Base-by-base conservation (phyloP, 2,797 vertebrate species). In the Capromys pilorides region DNA sequence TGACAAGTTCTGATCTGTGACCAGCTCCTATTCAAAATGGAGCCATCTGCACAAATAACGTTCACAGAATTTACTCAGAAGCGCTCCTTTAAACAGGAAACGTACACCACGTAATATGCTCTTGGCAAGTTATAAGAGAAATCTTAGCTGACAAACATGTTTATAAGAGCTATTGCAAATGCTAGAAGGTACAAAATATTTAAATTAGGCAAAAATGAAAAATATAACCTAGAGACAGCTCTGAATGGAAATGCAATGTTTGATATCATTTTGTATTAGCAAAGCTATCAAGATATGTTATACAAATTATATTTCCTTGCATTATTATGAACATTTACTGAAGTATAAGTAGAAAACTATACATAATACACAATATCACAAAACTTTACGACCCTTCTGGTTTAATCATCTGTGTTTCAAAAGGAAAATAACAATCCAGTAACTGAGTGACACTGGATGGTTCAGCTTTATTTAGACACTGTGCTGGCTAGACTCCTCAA, bases 1-100 rank as follows among this genome's bases (percentile, higher is more conserved):
- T 96, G 97, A 92, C 69, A 67, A 92, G 41, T 83, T 94, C 84
- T 86, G 86, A 96, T 96, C 95, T 92, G 67, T 95, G 94, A 96
- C 85, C 89, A 94, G 94, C 89, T 96, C 95, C 39, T 96, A 86
- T 97, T 97, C 96, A 97, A 97, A 96, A 96, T 95, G 95, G 89
- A 97, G 75, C 91, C 93, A 92, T 95, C 95, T 96, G 90, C 95
- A 97, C 93, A 95, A 96, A 97, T 96, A 95, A 82, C 49, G 91
- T 89, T 82, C 80, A 96, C 41, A 94, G 75, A 94, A 95, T 96
- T 95, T 95, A 91, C 94, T 96, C 86, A 82, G 79, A 97, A 95
- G 61, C 81, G 73, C 90, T 89, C 24, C 78, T 95, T 96, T 96
- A 97, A 96, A 95, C 21, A 86, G 92, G 90, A 86, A 96, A 95